Conservation (phyloP, 2,888 invertebrate genomes). For the Pollenia amentaria region DNA sequence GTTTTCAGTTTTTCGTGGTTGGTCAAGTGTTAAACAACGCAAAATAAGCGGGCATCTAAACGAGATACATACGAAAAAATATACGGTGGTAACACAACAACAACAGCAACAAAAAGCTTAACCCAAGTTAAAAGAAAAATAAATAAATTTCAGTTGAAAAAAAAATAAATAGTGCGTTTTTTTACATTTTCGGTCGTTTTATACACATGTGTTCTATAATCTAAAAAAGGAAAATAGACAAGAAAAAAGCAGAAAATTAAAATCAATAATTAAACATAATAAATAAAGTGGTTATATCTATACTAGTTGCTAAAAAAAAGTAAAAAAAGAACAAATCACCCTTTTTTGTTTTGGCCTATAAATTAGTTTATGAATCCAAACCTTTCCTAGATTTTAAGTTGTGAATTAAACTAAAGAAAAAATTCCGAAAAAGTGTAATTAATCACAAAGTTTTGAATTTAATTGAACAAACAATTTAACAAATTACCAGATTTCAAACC, state of each 20-base stretch:
- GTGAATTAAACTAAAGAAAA: background rate
- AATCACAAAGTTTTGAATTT: background rate
- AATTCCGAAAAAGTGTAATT: background rate
- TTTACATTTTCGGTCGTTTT: slow-evolving; percentile 1
- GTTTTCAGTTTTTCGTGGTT: slow-evolving; percentile 75
- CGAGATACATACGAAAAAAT: slow-evolving; percentile 40
- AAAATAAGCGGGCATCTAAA: slow-evolving; percentile 55
- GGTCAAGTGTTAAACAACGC: slow-evolving; percentile 71
- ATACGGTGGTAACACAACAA: slow-evolving; percentile 53
- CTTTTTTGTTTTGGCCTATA: slow-evolving; percentile 39
- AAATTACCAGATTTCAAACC: background rate
- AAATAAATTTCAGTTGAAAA: slow-evolving; percentile 19
- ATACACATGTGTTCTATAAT: slow-evolving; percentile 22
- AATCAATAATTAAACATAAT: slow-evolving; percentile 52
- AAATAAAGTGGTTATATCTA: slow-evolving; percentile 2
- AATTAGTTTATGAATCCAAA: slow-evolving; percentile 22
- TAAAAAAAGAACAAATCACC: slow-evolving; percentile 4
- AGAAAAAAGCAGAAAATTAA: slow-evolving; percentile 44
- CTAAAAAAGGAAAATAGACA: slow-evolving; percentile 13
- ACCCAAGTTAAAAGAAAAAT: slow-evolving; percentile 23
- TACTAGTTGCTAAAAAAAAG: slow-evolving; percentile 8
- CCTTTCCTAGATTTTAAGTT: slow-evolving; percentile 8
- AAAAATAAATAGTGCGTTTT: slow-evolving; percentile 25
- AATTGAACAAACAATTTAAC: background rate
- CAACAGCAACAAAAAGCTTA: slow-evolving; percentile 22